Evolutionary conservation across 2,797 vertebrate genomes (phyloP), one percentile per base, ranked within the genome.

Genomic region (Lates japonicus): DNA sequence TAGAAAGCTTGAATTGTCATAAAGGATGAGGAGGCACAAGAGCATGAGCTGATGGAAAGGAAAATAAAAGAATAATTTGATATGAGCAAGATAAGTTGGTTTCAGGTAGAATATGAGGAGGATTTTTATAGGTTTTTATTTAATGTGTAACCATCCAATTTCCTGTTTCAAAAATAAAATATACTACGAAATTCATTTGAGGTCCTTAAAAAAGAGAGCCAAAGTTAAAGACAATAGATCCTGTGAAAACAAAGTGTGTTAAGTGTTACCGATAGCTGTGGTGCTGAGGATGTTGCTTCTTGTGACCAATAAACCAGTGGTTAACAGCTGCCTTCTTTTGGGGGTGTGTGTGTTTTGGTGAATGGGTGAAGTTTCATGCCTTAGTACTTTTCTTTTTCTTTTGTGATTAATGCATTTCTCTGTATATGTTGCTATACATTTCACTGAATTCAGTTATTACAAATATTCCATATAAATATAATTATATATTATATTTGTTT

Each of bases 241-340:
- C 25, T 29, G 25, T 29, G 25, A 29, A 29, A 49, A 54, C 48
- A 25, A 25, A 42, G 7, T n/a, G 39, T 55, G 7, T 44, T 63
- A 25, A 17, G 31, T 63, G 25, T 63, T 20, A 31, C 14, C 25
- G 52, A 66, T 67, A 54, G 61, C 35, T 46, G 66, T 41, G 64
- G 74, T 46, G 69, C 67, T 69, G 14, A 37, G 63, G 83, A 78
- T 67, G 64, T 33, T 66, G 54, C 63, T n/a, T 51, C 59, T 64
- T 59, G n/a, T 78, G 75, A 54, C 60, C 51, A 70, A 62, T 67
- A 86, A 74, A 74, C 31, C 3, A 16, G 4, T 25, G 7, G 10
- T 31, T 46, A n/a, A 41, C 49, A 46, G 5, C 5, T 64, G 29
- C 20, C 4, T 70, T 33, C 2, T 4, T 9, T n/a, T 41, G 33